Evolutionary conservation across 2,888 invertebrate species (phyloP).

Genomic region (Ectobius pallidus): DNA sequence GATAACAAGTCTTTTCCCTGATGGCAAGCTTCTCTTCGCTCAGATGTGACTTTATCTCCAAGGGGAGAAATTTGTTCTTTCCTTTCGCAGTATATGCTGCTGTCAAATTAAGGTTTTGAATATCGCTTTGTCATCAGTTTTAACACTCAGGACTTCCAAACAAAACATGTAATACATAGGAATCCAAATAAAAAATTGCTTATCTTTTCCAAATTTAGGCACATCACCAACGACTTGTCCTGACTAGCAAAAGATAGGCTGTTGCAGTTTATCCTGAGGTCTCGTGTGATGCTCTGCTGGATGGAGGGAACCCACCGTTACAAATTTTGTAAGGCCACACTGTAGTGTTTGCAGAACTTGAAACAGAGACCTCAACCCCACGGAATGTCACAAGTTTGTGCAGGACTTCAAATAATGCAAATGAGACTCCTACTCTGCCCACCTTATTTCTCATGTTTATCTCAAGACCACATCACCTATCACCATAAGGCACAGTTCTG

Average conservation of each 20-base stretch:
- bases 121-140: too few relatives aligned
- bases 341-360: slow-evolving; percentile 1
- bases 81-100: neutral
- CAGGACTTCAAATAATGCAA: neutral
- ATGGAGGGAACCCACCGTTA: slow-evolving; percentile 21
- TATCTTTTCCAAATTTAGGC: slow-evolving; percentile 26
- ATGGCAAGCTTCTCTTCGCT: neutral
- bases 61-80: neutral
- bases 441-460: neutral
- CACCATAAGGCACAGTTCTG: slow-evolving; percentile 26
- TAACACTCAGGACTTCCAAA: too few relatives aligned
- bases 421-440: neutral
- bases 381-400: slow-evolving; percentile 16
- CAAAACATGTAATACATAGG: slow-evolving; percentile 6
- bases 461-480: neutral
- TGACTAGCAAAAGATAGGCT: slow-evolving; percentile 19
- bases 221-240: slow-evolving; percentile 21
- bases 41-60: neutral
- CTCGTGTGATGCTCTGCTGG: slow-evolving; percentile 14
- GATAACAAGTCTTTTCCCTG: slow-evolving; percentile 14
- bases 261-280: slow-evolving; percentile 23
- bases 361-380: slow-evolving; percentile 2
- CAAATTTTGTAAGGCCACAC: slow-evolving; percentile 21
- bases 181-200: slow-evolving; percentile 17
- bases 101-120: too few relatives aligned